Evolutionary conservation across 2,113 vertebrate species (phyloP), one percentile per base, ranked within the genome.

Genomic region (Promerops cafer): DNA sequence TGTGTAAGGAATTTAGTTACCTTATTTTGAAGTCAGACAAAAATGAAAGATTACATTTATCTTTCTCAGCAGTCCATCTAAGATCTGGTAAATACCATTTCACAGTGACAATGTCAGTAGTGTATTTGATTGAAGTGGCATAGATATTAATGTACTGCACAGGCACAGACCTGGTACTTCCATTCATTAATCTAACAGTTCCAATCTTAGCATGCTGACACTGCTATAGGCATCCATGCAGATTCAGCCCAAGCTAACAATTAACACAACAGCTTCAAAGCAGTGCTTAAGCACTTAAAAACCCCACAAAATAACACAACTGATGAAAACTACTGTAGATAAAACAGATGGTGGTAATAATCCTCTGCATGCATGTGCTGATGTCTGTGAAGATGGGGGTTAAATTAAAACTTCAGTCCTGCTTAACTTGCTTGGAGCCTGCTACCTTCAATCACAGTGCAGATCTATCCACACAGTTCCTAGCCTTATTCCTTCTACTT

Each of bases 51-150:
- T 94, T 89, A 77, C 65, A 92, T 96, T 97, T 70, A 72, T 70
- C 85, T 91, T 95, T 94, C 94, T 97, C 94, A 97, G 97, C 71
- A 96, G 96, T 94, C 68, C 44, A 17, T 76, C 82, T 93, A 90
- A 93, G 82, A 96, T 86, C 83, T 80, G 81, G 84, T 93, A 97
- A 97, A 97, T 83, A 94, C 26, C 81, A 96, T 94, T 81, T 91
- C 70, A 82, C 68, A 91, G 45, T 84, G 81, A 92, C 71, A 95
- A 71, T 94, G 61, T 86, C 95, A 85, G 89, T 28, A 33, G 42
- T 26, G 22, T 88, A 85, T 90, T 90, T 94, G 90, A 97, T 21
- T 83, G 89, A 97, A 97, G 33, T 78, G 87, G 71, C 42, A 81
- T 49, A 93, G 82, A 77, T 96, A 96, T 89, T 96, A 96, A 93